Base-by-base conservation (phyloP, 2,888 invertebrate genomes). In the Eupithecia abbreviata region DNA sequence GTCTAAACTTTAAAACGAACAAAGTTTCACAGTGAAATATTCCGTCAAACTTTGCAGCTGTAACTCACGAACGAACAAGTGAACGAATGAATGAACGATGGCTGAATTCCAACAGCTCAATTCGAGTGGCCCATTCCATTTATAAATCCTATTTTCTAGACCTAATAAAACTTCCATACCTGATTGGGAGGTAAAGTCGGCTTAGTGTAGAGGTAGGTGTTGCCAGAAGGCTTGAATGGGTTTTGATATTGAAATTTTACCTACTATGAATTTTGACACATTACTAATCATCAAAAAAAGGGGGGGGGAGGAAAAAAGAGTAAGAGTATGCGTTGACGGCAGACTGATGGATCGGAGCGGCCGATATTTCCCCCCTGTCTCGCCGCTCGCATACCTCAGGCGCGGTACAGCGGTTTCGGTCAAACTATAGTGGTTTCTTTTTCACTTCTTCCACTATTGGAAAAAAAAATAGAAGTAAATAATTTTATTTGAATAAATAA, bases 141-240 rank as follows among this genome's bases (percentile, higher is more conserved):
- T 75, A 75, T 49, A 65, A 76, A 77, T 75, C 67, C 45, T 43
- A 74, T 77, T 80, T 78, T 65, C 74, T 78, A 74, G 73, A 78
- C 74, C 65, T 75, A 75, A 78, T 78, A 77, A 77, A 77, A 72
- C 74, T 77, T 75, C 76, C 67, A 76, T 72, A 71, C 73, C 65
- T 74, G 78, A 75, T 75, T 75, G 72, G 73, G 65, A 58, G 13
- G 75, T 73, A 71, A 65, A 69, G 73, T 78, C 68, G 18, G 68
- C 72, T 43, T 15, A 66, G 42, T 66, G 66, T n/a, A 18, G 18
- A 18, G 10, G 62, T 30, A 62, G 62, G 62, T 62, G 12, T 62
- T 62, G 62, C 62, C 7, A 62, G 30, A 62, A 62, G 4, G 10
- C 30, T 30, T 30, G 2, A 66, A 42, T 65, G 6, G 15, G 3